Conservation (phyloP, 2,113 vertebrate species). For the Catharus bicknelli region DNA sequence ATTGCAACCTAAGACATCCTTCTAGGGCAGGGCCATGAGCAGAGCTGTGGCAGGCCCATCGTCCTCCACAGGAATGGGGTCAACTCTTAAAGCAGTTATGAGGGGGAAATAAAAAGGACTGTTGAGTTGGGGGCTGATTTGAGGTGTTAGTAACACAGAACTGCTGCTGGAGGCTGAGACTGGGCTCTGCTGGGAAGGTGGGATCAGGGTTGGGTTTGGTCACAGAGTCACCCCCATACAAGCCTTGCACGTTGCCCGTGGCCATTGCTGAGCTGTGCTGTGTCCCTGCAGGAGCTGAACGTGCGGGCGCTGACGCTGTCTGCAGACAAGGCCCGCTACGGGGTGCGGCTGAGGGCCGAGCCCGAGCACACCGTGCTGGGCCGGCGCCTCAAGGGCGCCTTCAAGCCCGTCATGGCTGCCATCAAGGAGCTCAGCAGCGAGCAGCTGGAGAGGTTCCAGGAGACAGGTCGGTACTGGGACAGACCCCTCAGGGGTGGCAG, state of each 20-base stretch:
- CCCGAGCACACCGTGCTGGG: conserved; percentile 97
- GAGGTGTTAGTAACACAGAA: not conserved
- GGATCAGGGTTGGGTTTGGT: not conserved
- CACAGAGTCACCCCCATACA: fast-evolving
- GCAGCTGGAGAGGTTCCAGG: conserved; percentile 90
- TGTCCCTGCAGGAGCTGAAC: conserved; percentile 85
- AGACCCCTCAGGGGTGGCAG: fast-evolving
- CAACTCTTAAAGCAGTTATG: not conserved
- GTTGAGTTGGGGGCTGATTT: not conserved
- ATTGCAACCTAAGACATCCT: no score
- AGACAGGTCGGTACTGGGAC: conserved; percentile 74
- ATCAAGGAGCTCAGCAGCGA: conserved; percentile 89
- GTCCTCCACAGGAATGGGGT: not conserved
- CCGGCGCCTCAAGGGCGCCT: conserved; percentile 91
- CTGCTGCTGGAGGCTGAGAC: not conserved
- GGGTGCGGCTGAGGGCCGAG: conserved; percentile 89
- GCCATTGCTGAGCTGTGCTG: not conserved
- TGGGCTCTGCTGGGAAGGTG: not conserved
- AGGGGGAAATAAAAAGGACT: not conserved
- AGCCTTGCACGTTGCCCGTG: no score
- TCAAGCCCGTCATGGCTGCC: conserved; percentile 85
- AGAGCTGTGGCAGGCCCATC: no score
- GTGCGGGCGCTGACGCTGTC: conserved; percentile 90
- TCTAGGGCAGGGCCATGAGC: no score
- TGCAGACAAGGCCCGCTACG: conserved; percentile 90